phyloP scores from a whole-genome alignment of 2,888 invertebrate genomes.

The Drosophila fungiperda region DNA sequence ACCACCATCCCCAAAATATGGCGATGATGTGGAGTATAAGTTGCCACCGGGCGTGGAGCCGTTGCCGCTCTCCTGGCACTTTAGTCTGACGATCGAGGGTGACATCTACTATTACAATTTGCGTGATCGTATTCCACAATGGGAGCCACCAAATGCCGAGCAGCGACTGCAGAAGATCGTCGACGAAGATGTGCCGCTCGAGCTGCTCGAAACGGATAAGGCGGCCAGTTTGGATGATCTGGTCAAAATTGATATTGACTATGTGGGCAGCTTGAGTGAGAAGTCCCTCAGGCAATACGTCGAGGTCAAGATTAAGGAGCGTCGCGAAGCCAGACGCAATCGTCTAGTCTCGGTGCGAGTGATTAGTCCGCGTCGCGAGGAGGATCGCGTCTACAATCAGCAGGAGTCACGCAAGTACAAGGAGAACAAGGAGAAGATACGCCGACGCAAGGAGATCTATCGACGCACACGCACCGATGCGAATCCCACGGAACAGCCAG shows the following conservation, averaged over 20 bases:
- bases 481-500: background rate
- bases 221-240: constrained; percentile 21
- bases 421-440: constrained; percentile 92
- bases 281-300: constrained; percentile 75
- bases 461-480: constrained; percentile 61
- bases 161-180: constrained; percentile 82
- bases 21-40: constrained; percentile 71
- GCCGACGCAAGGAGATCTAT: constrained; percentile 85
- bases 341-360: constrained; percentile 88
- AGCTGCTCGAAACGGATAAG: constrained; percentile 38
- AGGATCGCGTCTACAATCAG: constrained; percentile 89
- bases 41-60: constrained; percentile 86
- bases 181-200: constrained; percentile 33
- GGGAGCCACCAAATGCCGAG: constrained; percentile 88
- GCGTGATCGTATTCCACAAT: constrained; percentile 91
- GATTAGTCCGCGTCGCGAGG: constrained; percentile 92
- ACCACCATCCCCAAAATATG: constrained; percentile 37
- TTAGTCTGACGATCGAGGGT: constrained; percentile 92
- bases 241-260: constrained; percentile 46
- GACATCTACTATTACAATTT: constrained; percentile 96
- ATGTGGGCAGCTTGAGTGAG: constrained; percentile 65
- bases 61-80: constrained; percentile 95
- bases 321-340: constrained; percentile 86
- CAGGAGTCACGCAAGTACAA: constrained; percentile 91
- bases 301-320: constrained; percentile 85